A percentile compares a stretch with the other conserved stretches of the same genome.
phyloP scores from a whole-genome alignment of 2,888 invertebrate genomes.

The Thelaira solivaga region DNA sequence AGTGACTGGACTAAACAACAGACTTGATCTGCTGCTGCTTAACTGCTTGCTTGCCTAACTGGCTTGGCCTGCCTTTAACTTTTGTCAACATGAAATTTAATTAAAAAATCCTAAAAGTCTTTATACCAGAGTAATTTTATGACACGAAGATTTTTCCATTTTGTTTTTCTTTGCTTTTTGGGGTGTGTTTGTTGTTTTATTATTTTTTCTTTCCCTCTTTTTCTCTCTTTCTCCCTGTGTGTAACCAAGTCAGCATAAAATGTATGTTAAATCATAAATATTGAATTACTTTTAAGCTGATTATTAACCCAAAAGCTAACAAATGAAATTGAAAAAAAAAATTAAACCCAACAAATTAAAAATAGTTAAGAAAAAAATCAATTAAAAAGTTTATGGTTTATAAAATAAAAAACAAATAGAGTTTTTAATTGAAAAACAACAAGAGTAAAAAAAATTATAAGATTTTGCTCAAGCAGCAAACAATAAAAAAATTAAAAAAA shows the following conservation, averaged over 20 bases:
- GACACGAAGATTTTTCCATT: background rate
- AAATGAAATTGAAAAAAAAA: background rate
- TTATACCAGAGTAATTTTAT: background rate
- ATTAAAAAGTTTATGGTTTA: background rate
- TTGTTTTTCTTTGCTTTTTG: background rate
- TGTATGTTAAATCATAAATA: constrained; percentile 38
- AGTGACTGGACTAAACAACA: background rate
- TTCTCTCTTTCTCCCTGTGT: too few relatives aligned
- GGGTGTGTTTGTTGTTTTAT: constrained; percentile 29
- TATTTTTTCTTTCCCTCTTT: too few relatives aligned
- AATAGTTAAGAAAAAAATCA: background rate
- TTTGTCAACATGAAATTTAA: constrained; percentile 52
- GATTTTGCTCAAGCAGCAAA: too few relatives aligned
- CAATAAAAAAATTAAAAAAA: too few relatives aligned
- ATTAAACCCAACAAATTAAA: background rate
- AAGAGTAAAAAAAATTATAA: too few relatives aligned
- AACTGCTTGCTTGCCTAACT: background rate
- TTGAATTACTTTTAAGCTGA: constrained; percentile 39
- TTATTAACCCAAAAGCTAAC: constrained; percentile 10
- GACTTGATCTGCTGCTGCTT: background rate
- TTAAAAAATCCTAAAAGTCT: constrained; percentile 44
- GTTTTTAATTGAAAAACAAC: too few relatives aligned
- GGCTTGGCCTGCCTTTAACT: constrained; percentile 27
- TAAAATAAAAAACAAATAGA: too few relatives aligned
- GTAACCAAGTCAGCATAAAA: constrained; percentile 18